phyloP scores from a whole-genome alignment of 2,888 invertebrate species.

The Crematogaster levior region DNA sequence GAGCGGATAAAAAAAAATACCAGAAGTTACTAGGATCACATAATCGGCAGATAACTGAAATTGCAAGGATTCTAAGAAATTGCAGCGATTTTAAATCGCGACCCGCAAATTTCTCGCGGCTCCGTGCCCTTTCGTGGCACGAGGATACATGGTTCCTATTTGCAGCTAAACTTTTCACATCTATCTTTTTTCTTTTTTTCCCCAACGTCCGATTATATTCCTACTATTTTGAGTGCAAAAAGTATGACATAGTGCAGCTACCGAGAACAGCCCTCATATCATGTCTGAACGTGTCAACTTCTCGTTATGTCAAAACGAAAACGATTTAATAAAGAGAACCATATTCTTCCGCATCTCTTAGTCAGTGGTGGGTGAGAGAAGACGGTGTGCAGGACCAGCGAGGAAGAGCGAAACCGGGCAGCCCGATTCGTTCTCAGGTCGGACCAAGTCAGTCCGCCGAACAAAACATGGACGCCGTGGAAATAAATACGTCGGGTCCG shows the following conservation, averaged over 20 bases:
- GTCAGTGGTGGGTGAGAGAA: conserved; percentile 22
- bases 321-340: conserved; percentile 10
- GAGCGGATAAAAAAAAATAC: background rate
- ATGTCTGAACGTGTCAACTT: conserved; percentile 2
- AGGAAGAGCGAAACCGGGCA: background rate
- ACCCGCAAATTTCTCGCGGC: background rate
- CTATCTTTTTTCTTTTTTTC: background rate
- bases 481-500: conserved; percentile 80
- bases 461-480: conserved; percentile 84
- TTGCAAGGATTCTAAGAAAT: background rate
- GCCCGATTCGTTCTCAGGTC: conserved; percentile 34
- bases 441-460: conserved; percentile 64
- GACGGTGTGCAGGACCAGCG: conserved; percentile 14
- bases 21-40: background rate
- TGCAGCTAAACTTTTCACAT: background rate
- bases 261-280: background rate
- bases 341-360: background rate
- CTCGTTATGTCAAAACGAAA: conserved; percentile 25
- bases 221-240: background rate
- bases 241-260: background rate
- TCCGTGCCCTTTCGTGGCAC: background rate
- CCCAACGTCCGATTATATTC: background rate
- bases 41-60: background rate
- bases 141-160: background rate
- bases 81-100: background rate